phyloP scores from a whole-genome alignment of 2,113 vertebrate species.

The Setophaga kirtlandii region DNA sequence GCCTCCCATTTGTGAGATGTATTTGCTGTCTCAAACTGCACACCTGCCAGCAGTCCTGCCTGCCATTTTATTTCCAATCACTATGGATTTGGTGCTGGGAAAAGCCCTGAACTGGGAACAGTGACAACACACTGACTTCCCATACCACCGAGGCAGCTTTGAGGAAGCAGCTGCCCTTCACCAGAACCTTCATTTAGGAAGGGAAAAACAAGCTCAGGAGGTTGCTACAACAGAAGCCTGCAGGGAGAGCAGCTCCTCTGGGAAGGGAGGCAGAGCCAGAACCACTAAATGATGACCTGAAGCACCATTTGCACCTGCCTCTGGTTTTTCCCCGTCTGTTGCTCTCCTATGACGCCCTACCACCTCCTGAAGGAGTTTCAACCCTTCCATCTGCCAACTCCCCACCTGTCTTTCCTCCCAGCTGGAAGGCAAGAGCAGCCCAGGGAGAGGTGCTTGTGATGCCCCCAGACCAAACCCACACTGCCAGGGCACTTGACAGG shows the following conservation, averaged over 20 bases:
- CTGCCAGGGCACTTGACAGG: accelerated
- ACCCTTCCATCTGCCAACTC: not conserved
- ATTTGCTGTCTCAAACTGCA: not conserved
- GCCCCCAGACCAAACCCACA: not conserved
- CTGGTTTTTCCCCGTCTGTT: accelerated
- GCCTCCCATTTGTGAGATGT: not conserved
- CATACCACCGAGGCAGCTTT: not conserved
- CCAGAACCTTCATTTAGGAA: not conserved
- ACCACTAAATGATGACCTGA: not conserved
- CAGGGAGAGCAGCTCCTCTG: not conserved
- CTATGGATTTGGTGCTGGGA: not conserved
- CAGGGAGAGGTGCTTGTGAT: not conserved
- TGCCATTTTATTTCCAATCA: not conserved
- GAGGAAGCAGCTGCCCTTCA: not conserved
- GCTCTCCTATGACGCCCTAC: not conserved
- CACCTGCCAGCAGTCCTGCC: not conserved
- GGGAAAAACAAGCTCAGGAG: not conserved
- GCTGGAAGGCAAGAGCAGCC: not conserved
- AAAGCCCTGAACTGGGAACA: not conserved
- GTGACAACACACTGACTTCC: not conserved
- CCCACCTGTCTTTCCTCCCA: not conserved
- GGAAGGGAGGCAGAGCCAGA: not conserved
- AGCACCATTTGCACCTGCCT: not conserved
- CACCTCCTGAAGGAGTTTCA: not conserved
- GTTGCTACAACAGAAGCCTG: not conserved